Base-by-base conservation (phyloP, 30 jellyfish, hydroid and myxozoan genomes). In the Turritopsis rubra region DNA sequence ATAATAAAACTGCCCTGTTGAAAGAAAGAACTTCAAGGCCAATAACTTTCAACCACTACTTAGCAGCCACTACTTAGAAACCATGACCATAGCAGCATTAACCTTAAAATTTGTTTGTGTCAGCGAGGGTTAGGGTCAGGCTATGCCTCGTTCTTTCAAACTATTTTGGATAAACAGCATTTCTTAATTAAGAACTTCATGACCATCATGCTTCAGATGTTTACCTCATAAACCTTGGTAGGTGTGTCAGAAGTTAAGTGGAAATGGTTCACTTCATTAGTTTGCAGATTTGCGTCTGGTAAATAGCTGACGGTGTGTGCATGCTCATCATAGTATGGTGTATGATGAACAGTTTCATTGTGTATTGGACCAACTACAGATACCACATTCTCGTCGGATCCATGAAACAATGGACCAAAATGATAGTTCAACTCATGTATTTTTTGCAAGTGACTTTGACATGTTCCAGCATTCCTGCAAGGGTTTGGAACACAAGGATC, bases 401-500 rank as follows among this genome's bases (percentile, higher is more conserved):
- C 96, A 54, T 89, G 94, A 8, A 88, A 21, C 52, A 77, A 53
- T 28, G 92, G 89, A 24, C 92, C 96, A 73, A 75, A 87, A 83
- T 88, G 96, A 53, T 75, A 83, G 65, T 85, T 89, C 0, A 91
- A 79, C 16, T 91, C 93, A 8, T 78, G 81, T 75, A 86, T 71
- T 52, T 84, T 85, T 53, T 79, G 86, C 52, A 90, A 65, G 82
- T 90, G 97, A 66, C 95, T 90, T 72, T 90, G 88, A 78, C 97
- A 90, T 18, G 82, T 75, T 54, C 97, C 97, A n/a, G 88, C 94
- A 82, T 90, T 85, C 52, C 79, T 85, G 84, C 97, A 90, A n/a
- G 97, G 97, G 87, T 84, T 90, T 41, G 97, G 97, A 0, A 85
- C 84, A 65, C 97, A 90, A 1, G 97, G 95, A 71, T 90, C 97